Evolutionary conservation across 2,888 invertebrate species (phyloP), one percentile per base, ranked within the genome.

Genomic region (Epicampocera succincta): DNA sequence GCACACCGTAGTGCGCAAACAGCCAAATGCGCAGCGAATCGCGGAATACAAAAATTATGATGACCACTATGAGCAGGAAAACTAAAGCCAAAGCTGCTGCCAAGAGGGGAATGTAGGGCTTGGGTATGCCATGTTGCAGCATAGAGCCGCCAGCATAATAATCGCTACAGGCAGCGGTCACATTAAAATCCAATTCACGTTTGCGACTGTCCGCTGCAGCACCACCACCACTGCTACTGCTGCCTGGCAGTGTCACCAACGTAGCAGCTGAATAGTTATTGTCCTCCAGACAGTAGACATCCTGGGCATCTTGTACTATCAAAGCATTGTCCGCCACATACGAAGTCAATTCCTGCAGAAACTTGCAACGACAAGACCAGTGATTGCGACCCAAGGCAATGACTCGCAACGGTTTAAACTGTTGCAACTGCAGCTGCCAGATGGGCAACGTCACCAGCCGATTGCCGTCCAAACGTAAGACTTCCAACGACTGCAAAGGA

Each of bases 331-430:
- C 96, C 25, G 94, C 94, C 85, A 97, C 94, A 93, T 96, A 97
- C 80, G 94, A 93, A 83, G 96, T 96, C 85, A 97, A 92, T 87
- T 96, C 95, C 91, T 96, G 96, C 85, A 97, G 93, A 91, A 96
- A 97, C 90, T 96, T 95, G 91, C 98, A 98, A 87, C 96, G 95
- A 89, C 98, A 98, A 76, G 95, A 96, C 97, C 97, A 98, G 80
- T 94, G 94, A 91, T 98, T 98, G 85, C 95, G 94, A 11, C 96
- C 95, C 83, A 97, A 92, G 0, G 86, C 86, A 1, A 93, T 87
- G 0, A 91, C 90, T 33, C 93, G 92, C 78, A 91, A 63, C 0
- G 88, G 86, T 50, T 87, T 88, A 48, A 91, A 90, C 56, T 90
- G 90, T n/a, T 88, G 86, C 58, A 88, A 86, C 80, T 90, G 90